phyloP scores from a whole-genome alignment of 2,888 invertebrate genomes.

The Cancer borealis region DNA sequence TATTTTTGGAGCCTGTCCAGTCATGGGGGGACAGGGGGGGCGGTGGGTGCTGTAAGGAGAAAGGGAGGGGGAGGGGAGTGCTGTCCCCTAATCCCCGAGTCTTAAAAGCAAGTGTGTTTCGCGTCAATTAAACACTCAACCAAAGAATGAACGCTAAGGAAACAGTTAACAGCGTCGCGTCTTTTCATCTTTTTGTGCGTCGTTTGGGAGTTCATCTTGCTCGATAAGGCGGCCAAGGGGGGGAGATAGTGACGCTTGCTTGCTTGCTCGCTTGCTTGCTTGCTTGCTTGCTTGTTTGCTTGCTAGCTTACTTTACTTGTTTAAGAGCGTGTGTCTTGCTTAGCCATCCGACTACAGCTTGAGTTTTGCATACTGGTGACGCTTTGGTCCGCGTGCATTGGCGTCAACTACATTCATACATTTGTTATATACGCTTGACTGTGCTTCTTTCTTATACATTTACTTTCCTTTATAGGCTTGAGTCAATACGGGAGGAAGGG shows the following conservation, averaged over 20 bases:
- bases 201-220: conserved; percentile 13
- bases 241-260: conserved; percentile 31
- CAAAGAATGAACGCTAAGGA: conserved; percentile 24
- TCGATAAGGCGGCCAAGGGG: conserved; percentile 27
- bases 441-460: neutral
- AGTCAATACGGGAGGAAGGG: neutral
- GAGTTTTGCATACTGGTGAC: neutral
- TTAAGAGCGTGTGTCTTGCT: neutral
- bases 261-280: conserved; percentile 18
- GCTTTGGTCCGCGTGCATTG: conserved; percentile 2
- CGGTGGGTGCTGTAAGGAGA: neutral
- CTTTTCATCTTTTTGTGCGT: conserved; percentile 28
- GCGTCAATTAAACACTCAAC: conserved; percentile 10
- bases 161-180: conserved; percentile 28
- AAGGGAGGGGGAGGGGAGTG: neutral
- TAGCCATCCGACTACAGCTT: neutral
- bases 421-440: neutral
- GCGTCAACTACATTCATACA: conserved; percentile 30
- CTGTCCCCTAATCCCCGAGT: neutral
- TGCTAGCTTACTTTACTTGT: neutral
- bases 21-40: neutral
- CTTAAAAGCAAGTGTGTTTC: conserved; percentile 43
- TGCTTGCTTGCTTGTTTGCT: neutral
- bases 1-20: conserved; percentile 5
- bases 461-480: neutral